These are phyloP conservation scores for Scortum barcoo DNA, from an alignment of 2,113 vertebrate species.

Conservation along the genomic window DNA sequence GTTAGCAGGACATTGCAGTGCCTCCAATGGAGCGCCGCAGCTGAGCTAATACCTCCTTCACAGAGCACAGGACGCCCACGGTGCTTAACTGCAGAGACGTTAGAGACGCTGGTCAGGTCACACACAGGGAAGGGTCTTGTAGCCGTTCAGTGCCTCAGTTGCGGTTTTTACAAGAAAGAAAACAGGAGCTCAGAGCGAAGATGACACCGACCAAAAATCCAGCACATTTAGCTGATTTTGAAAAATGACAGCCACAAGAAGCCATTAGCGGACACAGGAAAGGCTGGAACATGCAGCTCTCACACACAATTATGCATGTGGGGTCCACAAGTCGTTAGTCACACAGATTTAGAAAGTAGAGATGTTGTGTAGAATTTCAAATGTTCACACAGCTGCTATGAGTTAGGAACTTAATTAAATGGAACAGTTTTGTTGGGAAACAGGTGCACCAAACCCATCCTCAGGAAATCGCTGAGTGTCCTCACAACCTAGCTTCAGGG, in stretches of 20 bases:
- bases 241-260: neutral
- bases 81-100: neutral
- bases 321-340: neutral
- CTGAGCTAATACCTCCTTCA: neutral
- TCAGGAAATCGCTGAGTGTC: neutral
- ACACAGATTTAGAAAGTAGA: neutral
- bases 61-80: neutral
- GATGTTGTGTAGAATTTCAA: neutral
- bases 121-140: neutral
- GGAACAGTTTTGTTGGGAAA: neutral
- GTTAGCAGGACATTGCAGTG: constrained; percentile 24
- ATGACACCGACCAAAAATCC: neutral
- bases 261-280: neutral
- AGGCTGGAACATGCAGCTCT: neutral
- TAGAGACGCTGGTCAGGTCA: neutral
- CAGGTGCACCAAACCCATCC: no score
- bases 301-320: neutral
- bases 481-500: neutral
- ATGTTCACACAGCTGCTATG: neutral
- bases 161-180: neutral
- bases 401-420: neutral
- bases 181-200: neutral
- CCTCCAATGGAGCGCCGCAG: neutral
- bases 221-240: neutral
- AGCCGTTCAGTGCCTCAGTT: neutral